A percentile compares a stretch with the other conserved stretches of the same genome.
Evolutionary conservation across 2,113 vertebrate genomes (phyloP).

Genomic region (Antennarius striatus): DNA sequence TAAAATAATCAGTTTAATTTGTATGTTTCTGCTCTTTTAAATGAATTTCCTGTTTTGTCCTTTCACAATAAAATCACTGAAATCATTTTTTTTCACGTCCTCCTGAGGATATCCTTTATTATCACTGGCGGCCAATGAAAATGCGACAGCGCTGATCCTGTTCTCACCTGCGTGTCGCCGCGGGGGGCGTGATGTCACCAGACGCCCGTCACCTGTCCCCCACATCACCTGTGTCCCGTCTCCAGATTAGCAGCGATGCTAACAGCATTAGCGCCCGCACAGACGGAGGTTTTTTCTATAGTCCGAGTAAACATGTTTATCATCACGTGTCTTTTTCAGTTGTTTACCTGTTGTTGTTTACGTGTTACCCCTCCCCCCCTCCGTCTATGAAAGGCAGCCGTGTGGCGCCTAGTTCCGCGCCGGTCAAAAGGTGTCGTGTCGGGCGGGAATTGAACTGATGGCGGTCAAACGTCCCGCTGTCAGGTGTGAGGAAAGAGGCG

Average conservation of each 20-base stretch:
- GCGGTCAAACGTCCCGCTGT: constrained; percentile 32
- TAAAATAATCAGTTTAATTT: too few relatives aligned
- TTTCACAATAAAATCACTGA: too few relatives aligned
- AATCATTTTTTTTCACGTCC: too few relatives aligned
- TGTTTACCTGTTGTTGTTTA: too few relatives aligned
- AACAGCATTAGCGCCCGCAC: too few relatives aligned
- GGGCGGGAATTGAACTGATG: constrained; percentile 61
- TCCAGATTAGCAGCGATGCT: constrained; percentile 2
- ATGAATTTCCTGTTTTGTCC: too few relatives aligned
- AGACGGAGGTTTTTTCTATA: too few relatives aligned
- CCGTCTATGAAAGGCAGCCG: too few relatives aligned
- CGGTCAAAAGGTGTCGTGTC: constrained; percentile 46
- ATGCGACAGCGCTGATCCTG: neutral
- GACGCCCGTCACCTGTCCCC: neutral
- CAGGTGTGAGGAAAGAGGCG: constrained; percentile 30
- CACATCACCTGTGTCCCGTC: neutral
- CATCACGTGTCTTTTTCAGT: too few relatives aligned
- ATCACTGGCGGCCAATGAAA: neutral
- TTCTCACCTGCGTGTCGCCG: neutral
- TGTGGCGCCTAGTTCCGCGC: neutral
- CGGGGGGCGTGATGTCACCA: neutral
- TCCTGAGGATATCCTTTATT: too few relatives aligned
- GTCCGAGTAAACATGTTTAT: neutral
- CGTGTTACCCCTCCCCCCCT: too few relatives aligned
- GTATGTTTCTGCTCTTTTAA: too few relatives aligned